phyloP scores from a whole-genome alignment of 2,113 vertebrate species.

The Cephalophus harveyi region DNA sequence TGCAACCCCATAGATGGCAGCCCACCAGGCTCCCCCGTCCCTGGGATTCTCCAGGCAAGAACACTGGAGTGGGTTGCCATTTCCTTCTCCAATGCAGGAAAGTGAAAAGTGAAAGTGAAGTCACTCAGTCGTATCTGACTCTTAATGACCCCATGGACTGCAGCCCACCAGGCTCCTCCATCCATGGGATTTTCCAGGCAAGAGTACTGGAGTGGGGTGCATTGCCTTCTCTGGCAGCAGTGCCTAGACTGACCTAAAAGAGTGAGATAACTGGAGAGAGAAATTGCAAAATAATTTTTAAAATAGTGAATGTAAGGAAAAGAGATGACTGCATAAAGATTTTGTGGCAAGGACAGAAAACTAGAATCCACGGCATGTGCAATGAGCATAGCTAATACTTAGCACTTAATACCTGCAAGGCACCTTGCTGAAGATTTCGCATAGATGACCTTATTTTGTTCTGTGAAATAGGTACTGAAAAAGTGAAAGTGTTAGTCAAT shows the following conservation, averaged over 20 bases:
- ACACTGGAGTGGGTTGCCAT: too few species aligned
- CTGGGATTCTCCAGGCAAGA: too few species aligned
- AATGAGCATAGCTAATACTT: not conserved
- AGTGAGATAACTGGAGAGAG: not conserved
- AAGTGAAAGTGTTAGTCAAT: not conserved
- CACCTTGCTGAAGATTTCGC: not conserved
- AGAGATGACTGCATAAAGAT: not conserved
- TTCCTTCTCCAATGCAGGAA: too few species aligned
- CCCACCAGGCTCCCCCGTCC: too few species aligned
- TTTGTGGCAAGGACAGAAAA: not conserved
- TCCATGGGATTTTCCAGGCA: too few species aligned
- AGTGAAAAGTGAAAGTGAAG: too few species aligned
- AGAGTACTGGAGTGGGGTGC: too few species aligned
- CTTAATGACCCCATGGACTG: too few species aligned
- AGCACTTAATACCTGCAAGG: not conserved
- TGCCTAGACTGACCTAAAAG: not conserved
- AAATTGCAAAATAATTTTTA: not conserved
- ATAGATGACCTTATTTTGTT: not conserved
- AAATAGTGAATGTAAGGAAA: not conserved
- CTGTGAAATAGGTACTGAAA: not conserved
- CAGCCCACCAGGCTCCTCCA: too few species aligned
- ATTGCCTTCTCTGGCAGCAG: not conserved
- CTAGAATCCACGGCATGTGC: not conserved
- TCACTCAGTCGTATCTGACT: too few species aligned
- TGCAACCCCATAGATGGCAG: too few species aligned